These are phyloP conservation scores for Aplochiton taeniatus DNA, from an alignment of 2,797 vertebrate genomes.

Conservation along the genomic window DNA sequence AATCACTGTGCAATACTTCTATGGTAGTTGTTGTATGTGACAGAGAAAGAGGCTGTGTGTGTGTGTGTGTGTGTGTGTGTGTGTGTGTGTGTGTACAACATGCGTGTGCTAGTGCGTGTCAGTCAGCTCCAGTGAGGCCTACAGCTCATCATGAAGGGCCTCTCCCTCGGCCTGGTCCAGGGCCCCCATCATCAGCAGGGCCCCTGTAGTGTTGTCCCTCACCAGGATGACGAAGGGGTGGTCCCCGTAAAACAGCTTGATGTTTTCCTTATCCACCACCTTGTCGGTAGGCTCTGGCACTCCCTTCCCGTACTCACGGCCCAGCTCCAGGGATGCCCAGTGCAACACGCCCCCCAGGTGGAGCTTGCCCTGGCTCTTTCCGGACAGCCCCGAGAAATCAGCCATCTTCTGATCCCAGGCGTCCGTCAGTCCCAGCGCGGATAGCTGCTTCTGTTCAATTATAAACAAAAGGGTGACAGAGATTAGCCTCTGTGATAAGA, in stretches of 20 bases:
- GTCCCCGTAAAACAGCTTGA: constrained; percentile 67
- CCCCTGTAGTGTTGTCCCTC: constrained; percentile 56
- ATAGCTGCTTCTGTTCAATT: constrained; percentile 58
- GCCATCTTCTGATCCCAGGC: constrained; percentile 61
- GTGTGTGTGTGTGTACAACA: no score
- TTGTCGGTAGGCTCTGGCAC: constrained; percentile 40
- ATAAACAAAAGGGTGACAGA: constrained; percentile 7
- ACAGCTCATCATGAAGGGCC: constrained; percentile 68
- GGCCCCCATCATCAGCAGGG: constrained; percentile 70
- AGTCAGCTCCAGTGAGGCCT: constrained; percentile 20
- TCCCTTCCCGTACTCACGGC: constrained; percentile 40
- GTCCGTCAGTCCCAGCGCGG: constrained; percentile 64
- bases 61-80: neutral
- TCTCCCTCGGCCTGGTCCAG: constrained; percentile 63
- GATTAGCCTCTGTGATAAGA: neutral
- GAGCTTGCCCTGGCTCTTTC: constrained; percentile 49
- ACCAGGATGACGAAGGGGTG: constrained; percentile 68
- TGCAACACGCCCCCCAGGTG: constrained; percentile 64
- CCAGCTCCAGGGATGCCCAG: constrained; percentile 68
- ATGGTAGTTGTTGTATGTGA: no score
- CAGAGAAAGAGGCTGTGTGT: constrained; percentile 19
- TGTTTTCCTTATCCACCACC: constrained; percentile 39
- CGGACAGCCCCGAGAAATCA: constrained; percentile 60
- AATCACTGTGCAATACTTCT: constrained; percentile 23
- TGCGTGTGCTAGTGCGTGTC: no score